Base-by-base conservation (phyloP, 1,140 invertebrate genomes). In the Eupristina koningsbergeri region DNA sequence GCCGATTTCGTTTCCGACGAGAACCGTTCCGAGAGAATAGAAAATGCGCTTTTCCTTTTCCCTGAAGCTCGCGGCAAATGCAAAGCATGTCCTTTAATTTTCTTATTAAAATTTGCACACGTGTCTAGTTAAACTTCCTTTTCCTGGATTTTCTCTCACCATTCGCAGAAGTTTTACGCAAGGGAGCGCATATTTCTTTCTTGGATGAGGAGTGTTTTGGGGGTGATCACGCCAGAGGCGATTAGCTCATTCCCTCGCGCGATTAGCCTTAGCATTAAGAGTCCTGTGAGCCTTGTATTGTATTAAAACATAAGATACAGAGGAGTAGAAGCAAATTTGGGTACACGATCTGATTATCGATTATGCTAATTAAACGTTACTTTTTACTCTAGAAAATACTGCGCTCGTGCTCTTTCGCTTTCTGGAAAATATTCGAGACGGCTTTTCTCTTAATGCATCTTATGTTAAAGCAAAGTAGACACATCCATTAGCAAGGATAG, bases 21-120 rank as follows among this genome's bases (percentile, higher is more conserved):
- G 69, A 36, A 15, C n/a, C 39, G 22, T 9, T 61, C 50, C 29
- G 53, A 36, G 34, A 50, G 50, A 41, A 34, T n/a, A 47, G 36
- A 31, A 74, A 50, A 34, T 31, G 29, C 22, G 17, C 45, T 13
- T 31, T 7, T 8, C 22, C 29, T 17, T 26, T 13, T 74, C 9
- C n/a, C 19, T 50, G 5, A 11, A 11, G 11, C 50, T 17, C 13
- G 6, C 31, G 50, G 7, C 36, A 41, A 83, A 83, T 78, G 81
- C 75, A 83, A 83, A 83, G 31, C 83, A 71, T 63, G 69, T 76
- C 45, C 73, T 67, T 81, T 85, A 85, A 85, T 84, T 84, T 84
- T 69, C 58, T 73, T 81, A 84, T 84, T 84, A 81, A 84, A 84
- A 84, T 85, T 85, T 80, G 80, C 80, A 63, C 76, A 0, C 22